These are phyloP conservation scores for Merops nubicus DNA, from an alignment of 2,113 vertebrate genomes.

Conservation along the genomic window DNA sequence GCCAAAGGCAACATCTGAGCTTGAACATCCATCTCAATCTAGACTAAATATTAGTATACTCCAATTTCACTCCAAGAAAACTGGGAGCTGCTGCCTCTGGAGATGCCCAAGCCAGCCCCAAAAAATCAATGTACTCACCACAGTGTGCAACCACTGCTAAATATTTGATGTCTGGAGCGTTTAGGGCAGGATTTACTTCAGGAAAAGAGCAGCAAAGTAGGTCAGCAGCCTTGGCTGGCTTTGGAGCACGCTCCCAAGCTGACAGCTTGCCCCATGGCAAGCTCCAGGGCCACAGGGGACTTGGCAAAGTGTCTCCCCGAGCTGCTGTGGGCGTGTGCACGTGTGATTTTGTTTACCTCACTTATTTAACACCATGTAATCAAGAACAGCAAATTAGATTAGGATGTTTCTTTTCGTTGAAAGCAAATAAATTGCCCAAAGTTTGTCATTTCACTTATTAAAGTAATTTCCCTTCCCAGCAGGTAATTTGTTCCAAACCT, in stretches of 20 bases:
- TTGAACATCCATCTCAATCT: neutral
- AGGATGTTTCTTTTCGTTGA: slow-evolving; percentile 20
- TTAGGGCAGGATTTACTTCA: slow-evolving; percentile 14
- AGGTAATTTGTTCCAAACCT: slow-evolving; percentile 27
- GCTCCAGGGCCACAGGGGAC: slow-evolving; percentile 7
- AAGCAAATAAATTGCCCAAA: slow-evolving; percentile 48
- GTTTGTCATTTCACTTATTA: slow-evolving; percentile 54
- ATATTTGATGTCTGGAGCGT: slow-evolving; percentile 52
- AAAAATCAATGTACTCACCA: neutral
- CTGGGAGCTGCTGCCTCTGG: neutral
- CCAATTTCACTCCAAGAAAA: neutral
- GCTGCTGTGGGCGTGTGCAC: neutral
- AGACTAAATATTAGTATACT: neutral
- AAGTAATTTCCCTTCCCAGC: slow-evolving; percentile 60
- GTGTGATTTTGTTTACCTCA: slow-evolving; percentile 46
- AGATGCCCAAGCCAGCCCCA: neutral
- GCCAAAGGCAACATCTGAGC: neutral
- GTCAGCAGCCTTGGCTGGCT: slow-evolving; percentile 38
- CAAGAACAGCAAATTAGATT: slow-evolving; percentile 36
- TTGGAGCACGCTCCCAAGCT: neutral
- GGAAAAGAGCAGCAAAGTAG: slow-evolving; percentile 21
- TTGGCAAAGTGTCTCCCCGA: slow-evolving; percentile 11
- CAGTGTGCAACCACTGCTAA: neutral
- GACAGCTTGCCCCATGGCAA: neutral
- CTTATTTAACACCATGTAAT: neutral